Conservation (phyloP, 2,797 vertebrate genomes). For the Scarus forsteni region DNA sequence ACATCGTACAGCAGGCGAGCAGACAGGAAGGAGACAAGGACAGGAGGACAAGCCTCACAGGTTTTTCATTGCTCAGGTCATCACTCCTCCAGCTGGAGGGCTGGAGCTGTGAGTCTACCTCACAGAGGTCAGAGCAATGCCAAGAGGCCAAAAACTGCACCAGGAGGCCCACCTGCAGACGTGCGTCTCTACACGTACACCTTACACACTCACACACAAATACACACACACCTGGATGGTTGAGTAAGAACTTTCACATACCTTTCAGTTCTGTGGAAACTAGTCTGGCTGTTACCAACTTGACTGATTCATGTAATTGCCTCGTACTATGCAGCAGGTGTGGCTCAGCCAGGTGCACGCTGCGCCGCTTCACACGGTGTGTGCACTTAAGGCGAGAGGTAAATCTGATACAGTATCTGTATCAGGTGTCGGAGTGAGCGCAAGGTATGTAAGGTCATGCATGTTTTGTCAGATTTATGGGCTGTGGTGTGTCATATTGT, state of each 20-base stretch:
- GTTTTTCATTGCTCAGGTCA: conserved; percentile 60
- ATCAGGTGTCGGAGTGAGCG: conserved; percentile 18
- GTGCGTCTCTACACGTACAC: conserved; percentile 24
- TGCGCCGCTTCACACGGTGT: conserved; percentile 35
- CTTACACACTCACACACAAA: conserved; percentile 39
- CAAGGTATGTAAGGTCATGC: conserved; percentile 43
- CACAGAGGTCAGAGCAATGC: conserved; percentile 65
- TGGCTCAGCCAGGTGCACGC: conserved; percentile 71
- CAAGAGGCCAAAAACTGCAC: conserved; percentile 65
- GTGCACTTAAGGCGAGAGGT: conserved; percentile 42
- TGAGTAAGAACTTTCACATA: conserved; percentile 63
- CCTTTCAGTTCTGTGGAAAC: conserved; percentile 64
- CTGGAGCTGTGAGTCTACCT: conserved; percentile 55
- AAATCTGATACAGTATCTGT: conserved; percentile 50
- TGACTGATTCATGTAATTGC: conserved; percentile 76
- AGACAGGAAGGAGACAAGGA: conserved; percentile 64
- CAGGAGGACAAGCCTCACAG: conserved; percentile 59
- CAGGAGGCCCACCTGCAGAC: conserved; percentile 64
- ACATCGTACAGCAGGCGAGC: conserved; percentile 32
- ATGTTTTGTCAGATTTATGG: conserved; percentile 63
- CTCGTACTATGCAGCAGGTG: conserved; percentile 68
- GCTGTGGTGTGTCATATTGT: conserved; percentile 33
- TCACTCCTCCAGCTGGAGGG: conserved; percentile 77
- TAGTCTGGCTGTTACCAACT: conserved; percentile 42
- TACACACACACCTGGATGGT: conserved; percentile 63